These are phyloP conservation scores for Bicyclus anynana DNA, from an alignment of 1,140 invertebrate species.

Conservation along the genomic window DNA sequence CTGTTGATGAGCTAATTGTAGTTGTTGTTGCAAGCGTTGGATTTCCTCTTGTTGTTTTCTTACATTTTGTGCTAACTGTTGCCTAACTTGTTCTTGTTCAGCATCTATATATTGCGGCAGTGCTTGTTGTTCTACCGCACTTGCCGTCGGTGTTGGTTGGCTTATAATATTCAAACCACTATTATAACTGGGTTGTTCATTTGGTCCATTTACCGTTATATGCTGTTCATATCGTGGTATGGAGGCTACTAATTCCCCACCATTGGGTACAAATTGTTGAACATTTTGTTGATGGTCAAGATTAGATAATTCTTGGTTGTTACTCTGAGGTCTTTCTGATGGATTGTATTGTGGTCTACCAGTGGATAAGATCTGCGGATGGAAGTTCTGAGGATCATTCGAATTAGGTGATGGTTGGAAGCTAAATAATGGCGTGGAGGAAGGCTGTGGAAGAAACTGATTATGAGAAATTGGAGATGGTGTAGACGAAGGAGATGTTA, in stretches of 20 bases:
- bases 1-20: constrained; percentile 51
- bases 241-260: constrained; percentile 84
- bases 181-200: constrained; percentile 40
- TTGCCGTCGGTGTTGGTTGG: constrained; percentile 43
- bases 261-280: constrained; percentile 75
- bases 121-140: constrained; percentile 41
- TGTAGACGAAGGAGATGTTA: constrained; percentile 48
- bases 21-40: constrained; percentile 62
- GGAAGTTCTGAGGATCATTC: constrained; percentile 38
- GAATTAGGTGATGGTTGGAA: constrained; percentile 58
- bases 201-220: constrained; percentile 77
- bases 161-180: constrained; percentile 34
- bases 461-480: constrained; percentile 49
- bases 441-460: constrained; percentile 63
- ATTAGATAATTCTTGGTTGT: constrained; percentile 41
- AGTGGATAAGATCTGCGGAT: constrained; percentile 33
- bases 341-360: constrained; percentile 45
- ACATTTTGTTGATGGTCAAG: constrained; percentile 58
- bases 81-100: constrained; percentile 74
- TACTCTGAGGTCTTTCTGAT: constrained; percentile 51
- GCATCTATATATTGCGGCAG: constrained; percentile 61
- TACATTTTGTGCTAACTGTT: constrained; percentile 65
- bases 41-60: constrained; percentile 71
- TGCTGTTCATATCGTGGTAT: constrained; percentile 88
- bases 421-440: constrained; percentile 61